Percentiles rank a stretch among this genome's conserved stretches.
Evolutionary conservation across 1,140 invertebrate genomes (phyloP).

Genomic region (Euglossa dilemma): DNA sequence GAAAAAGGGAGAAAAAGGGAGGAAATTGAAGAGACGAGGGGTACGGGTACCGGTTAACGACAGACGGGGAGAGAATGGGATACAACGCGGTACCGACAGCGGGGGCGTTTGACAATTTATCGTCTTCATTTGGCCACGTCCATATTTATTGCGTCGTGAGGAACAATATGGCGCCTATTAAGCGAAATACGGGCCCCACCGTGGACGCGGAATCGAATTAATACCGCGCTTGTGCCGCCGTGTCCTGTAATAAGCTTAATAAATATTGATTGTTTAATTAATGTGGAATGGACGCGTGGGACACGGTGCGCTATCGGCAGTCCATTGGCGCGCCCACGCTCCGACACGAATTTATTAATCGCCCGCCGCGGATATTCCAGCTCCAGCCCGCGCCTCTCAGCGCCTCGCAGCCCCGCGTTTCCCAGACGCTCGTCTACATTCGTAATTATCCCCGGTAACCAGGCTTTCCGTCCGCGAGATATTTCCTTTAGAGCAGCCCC

Average conservation of each 20-base stretch:
- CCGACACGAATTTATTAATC: slow-evolving; percentile 57
- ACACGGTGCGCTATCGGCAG: slow-evolving; percentile 61
- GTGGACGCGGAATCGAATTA: slow-evolving; percentile 75
- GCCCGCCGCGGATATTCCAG: slow-evolving; percentile 18
- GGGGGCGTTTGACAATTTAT: slow-evolving; percentile 81
- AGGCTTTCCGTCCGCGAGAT: too few relatives aligned
- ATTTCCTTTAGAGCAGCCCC: neutral
- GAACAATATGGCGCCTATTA: slow-evolving; percentile 81
- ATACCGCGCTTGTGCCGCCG: slow-evolving; percentile 67
- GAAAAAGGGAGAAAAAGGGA: neutral
- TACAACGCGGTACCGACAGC: slow-evolving; percentile 66
- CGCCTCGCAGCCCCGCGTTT: neutral
- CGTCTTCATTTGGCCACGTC: slow-evolving; percentile 79
- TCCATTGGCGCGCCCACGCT: slow-evolving; percentile 72
- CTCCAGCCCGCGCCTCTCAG: too few relatives aligned
- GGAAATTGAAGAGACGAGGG: slow-evolving; percentile 6
- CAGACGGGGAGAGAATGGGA: slow-evolving; percentile 15
- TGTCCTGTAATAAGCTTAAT: slow-evolving; percentile 76
- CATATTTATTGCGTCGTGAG: slow-evolving; percentile 81
- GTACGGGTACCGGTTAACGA: neutral
- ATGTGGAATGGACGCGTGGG: slow-evolving; percentile 75
- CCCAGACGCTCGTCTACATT: neutral
- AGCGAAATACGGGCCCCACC: slow-evolving; percentile 73
- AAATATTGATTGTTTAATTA: slow-evolving; percentile 82
- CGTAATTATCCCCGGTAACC: neutral